These are phyloP conservation scores for Limnodromus scolopaceus DNA, from an alignment of 2,797 vertebrate genomes.

Conservation along the genomic window DNA sequence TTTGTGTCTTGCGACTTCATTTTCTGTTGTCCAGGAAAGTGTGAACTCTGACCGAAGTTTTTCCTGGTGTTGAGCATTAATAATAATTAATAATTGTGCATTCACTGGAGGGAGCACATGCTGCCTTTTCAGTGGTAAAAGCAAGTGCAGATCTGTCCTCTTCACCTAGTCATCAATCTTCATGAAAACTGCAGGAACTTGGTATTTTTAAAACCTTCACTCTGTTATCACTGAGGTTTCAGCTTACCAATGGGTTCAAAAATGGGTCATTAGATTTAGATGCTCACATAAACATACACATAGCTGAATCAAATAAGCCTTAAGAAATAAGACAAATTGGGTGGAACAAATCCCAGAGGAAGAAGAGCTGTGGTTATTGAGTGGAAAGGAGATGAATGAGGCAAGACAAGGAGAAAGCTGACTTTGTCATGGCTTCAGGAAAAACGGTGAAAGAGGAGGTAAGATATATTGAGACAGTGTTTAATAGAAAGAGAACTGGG, in stretches of 20 bases:
- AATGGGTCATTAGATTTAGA: constrained; percentile 46
- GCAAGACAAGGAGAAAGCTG: constrained; percentile 33
- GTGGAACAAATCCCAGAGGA: constrained; percentile 49
- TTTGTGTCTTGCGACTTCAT: neutral
- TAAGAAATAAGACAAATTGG: constrained; percentile 54
- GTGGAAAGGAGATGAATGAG: constrained; percentile 55
- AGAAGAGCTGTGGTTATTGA: constrained; percentile 24
- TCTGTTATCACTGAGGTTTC: neutral
- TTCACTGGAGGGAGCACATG: neutral
- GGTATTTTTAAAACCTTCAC: neutral
- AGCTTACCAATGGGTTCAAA: constrained; percentile 31
- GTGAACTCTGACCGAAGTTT: neutral
- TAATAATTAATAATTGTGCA: neutral
- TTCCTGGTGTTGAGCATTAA: neutral
- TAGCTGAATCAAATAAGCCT: constrained; percentile 51
- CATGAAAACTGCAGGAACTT: neutral
- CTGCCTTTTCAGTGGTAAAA: neutral
- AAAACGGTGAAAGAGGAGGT: neutral
- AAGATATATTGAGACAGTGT: neutral
- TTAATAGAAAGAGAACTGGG: neutral
- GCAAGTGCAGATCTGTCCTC: neutral
- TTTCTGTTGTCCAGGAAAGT: neutral
- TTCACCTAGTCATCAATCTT: neutral
- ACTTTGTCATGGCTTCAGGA: constrained; percentile 42
- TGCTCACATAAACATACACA: constrained; percentile 42